Evolutionary conservation across 2,113 vertebrate genomes (phyloP), one percentile per base, ranked within the genome.

Genomic region (Percopsis transmontana): DNA sequence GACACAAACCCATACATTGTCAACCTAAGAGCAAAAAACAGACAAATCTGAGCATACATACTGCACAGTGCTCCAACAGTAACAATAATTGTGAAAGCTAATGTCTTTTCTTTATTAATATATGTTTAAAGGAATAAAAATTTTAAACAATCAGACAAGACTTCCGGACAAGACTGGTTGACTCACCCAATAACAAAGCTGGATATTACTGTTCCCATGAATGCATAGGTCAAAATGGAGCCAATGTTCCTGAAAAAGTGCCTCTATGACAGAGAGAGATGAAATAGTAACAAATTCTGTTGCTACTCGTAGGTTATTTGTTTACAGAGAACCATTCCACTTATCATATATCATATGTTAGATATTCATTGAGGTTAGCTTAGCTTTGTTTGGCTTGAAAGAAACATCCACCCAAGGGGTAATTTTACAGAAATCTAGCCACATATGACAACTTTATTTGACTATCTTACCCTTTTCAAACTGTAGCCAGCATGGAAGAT

Each of bases 401-500:
- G 45, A 48, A 15, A 51, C 27, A 33, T 33, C 27, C 27, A 33
- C 27, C 8, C 27, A 33, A 33, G 27, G 27, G 5, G 27, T 33
- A 4, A 33, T n/a, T 48, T 15, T 7, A 0, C 2, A 48, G 15
- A 5, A n/a, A 16, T 3, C n/a, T 1, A 16, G 15, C 45, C 15
- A 16, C 15, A n/a, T n/a, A n/a, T 15, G 6, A 48, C n/a, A n/a
- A 18, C 15, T 57, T 27, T 33, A 72, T 45, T 45, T 18, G 41
- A 58, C 10, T 2, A 6, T 62, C 93, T 79, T 94, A 99, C 97
- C 94, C 95, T 90, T 91, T 99, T 98, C 47, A 99, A 92, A 88
- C 97, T 98, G 88, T 99, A 99, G 72, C 97, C 97, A 15, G 97
- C 97, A 51, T 99, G 95, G 89, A 99, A 99, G 91, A 99, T 99